A percentile compares a stretch with the other conserved stretches of the same genome.
These are phyloP conservation scores for Matsumyia berberina DNA, from an alignment of 2,888 invertebrate genomes.

Conservation along the genomic window DNA sequence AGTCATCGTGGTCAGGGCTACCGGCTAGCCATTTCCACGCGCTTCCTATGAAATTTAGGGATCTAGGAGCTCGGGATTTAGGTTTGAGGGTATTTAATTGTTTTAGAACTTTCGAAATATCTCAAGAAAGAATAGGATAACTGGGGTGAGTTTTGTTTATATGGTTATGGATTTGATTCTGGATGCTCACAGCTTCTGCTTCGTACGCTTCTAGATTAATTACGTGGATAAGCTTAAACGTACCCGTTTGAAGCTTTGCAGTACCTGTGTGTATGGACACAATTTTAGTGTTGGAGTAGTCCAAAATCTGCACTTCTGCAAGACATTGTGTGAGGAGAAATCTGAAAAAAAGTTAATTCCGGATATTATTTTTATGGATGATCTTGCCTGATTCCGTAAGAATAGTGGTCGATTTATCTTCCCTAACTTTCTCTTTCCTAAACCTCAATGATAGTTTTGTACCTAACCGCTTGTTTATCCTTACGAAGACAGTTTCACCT, in stretches of 20 bases:
- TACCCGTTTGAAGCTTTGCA: no score
- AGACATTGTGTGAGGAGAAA: no score
- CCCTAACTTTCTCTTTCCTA: slow-evolving; percentile 57
- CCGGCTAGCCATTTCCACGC: slow-evolving; percentile 61
- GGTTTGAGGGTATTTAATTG: slow-evolving; percentile 2
- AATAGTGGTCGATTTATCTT: slow-evolving; percentile 38
- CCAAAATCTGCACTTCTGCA: slow-evolving; percentile 11
- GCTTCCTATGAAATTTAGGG: slow-evolving; percentile 56
- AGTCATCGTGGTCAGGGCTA: slow-evolving; percentile 55
- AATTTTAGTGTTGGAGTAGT: no score
- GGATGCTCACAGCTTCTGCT: no score
- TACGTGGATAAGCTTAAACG: slow-evolving; percentile 13
- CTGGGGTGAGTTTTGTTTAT: no score
- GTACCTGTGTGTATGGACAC: no score
- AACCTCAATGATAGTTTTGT: slow-evolving; percentile 70
- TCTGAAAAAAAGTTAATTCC: no score
- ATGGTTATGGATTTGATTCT: no score
- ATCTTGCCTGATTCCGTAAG: slow-evolving; percentile 29
- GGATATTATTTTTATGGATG: slow-evolving; percentile 30
- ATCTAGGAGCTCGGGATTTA: slow-evolving; percentile 6
- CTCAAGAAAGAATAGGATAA: not conserved
- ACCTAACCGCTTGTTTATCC: slow-evolving; percentile 71
- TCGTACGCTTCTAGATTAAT: not conserved
- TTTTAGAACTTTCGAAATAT: not conserved
- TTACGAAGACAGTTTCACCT: slow-evolving; percentile 70